Percentiles rank a stretch among this genome's conserved stretches.
phyloP scores from a whole-genome alignment of 2,113 vertebrate genomes.

The Microtus montanus region DNA sequence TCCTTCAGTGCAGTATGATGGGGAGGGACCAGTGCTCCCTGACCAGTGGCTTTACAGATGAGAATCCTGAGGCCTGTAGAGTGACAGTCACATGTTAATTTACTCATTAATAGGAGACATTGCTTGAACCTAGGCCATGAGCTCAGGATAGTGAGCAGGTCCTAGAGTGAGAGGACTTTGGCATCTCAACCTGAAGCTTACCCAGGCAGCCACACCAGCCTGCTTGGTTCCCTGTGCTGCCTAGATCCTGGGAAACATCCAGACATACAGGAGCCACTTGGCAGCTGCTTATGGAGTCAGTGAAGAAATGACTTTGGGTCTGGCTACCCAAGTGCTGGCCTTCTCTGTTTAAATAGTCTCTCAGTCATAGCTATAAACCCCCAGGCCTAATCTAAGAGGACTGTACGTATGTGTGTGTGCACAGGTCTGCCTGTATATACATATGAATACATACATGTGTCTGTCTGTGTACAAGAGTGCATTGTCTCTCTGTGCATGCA shows the following conservation, averaged over 20 bases:
- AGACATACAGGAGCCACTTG: neutral
- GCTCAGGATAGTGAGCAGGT: rapidly evolving
- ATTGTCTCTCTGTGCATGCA: neutral
- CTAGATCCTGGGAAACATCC: neutral
- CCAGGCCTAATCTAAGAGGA: too few relatives aligned
- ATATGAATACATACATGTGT: neutral
- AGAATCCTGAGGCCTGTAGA: neutral
- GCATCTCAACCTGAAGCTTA: too few relatives aligned
- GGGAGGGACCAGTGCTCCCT: too few relatives aligned
- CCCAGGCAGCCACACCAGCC: neutral
- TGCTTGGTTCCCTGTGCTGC: neutral
- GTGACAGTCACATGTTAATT: neutral
- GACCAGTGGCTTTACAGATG: neutral
- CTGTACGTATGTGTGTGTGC: rapidly evolving
- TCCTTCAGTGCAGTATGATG: neutral
- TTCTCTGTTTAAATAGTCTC: neutral
- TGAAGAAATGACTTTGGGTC: neutral
- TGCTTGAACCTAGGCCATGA: neutral
- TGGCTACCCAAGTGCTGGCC: neutral
- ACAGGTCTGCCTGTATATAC: neutral
- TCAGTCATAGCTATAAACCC: neutral
- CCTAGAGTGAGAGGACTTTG: neutral
- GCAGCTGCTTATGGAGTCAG: neutral
- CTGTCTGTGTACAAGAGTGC: neutral
- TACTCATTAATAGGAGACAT: neutral